These are phyloP conservation scores for Beaufortia kweichowensis DNA, from an alignment of 2,113 vertebrate genomes.

Conservation along the genomic window DNA sequence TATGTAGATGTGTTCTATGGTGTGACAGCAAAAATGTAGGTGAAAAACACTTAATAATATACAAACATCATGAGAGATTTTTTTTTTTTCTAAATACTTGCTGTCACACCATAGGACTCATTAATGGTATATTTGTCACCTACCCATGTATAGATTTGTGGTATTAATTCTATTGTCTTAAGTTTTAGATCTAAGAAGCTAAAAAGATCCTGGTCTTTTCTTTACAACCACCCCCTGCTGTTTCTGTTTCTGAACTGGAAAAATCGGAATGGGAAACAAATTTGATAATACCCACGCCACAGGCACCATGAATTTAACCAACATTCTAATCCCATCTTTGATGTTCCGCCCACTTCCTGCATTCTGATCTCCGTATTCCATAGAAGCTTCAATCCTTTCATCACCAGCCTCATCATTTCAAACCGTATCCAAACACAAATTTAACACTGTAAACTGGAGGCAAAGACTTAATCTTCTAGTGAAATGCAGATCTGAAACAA, in stretches of 20 bases:
- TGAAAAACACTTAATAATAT: no score
- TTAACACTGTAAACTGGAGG: not conserved
- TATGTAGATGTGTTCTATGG: no score
- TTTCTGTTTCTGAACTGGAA: constrained; percentile 38
- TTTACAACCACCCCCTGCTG: constrained; percentile 12
- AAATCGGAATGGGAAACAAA: constrained; percentile 39
- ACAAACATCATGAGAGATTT: no score
- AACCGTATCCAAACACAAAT: constrained; percentile 12
- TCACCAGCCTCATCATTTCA: constrained; percentile 38
- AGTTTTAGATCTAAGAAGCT: constrained; percentile 5
- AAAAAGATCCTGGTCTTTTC: constrained; percentile 3
- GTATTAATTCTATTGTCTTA: not conserved
- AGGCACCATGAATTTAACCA: constrained; percentile 48
- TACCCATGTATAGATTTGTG: no score
- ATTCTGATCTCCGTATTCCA: constrained; percentile 45
- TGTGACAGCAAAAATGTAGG: no score
- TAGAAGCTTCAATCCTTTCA: constrained; percentile 24
- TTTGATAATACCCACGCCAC: constrained; percentile 50
- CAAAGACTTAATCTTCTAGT: not conserved
- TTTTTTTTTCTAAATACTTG: no score
- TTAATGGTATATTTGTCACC: no score
- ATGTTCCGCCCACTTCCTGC: constrained; percentile 64
- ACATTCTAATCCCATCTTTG: constrained; percentile 66
- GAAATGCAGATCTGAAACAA: not conserved
- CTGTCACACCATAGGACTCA: no score